phyloP scores from a whole-genome alignment of 2,888 invertebrate genomes.

The Ennomos erosarius region DNA sequence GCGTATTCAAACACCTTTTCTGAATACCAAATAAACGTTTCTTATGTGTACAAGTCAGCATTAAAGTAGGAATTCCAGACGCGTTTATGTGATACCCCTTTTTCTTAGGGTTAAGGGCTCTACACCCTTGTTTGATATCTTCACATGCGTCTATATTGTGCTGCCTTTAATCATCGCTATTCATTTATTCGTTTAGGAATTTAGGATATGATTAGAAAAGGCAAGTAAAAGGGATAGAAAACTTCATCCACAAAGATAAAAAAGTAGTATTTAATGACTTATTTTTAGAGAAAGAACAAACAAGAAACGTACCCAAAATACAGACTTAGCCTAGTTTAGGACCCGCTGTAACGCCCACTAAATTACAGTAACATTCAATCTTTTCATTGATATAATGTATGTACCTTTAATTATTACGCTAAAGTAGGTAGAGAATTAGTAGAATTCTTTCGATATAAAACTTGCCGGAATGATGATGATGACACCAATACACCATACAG shows the following conservation, averaged over 20 bases:
- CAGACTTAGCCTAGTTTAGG: too few species aligned
- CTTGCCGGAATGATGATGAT: too few species aligned
- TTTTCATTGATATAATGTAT: too few species aligned
- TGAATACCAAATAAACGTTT: constrained; percentile 17
- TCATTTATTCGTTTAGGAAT: constrained; percentile 18
- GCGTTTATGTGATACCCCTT: constrained; percentile 16
- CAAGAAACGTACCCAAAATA: too few species aligned
- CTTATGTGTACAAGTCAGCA: background rate
- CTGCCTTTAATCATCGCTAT: constrained; percentile 20
- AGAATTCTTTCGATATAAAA: too few species aligned
- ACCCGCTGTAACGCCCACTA: too few species aligned
- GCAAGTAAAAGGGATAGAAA: constrained; percentile 13
- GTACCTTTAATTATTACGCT: too few species aligned
- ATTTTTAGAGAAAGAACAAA: too few species aligned
- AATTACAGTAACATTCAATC: too few species aligned
- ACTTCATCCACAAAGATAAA: background rate
- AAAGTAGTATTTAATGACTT: too few species aligned
- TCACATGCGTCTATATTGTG: constrained; percentile 10
- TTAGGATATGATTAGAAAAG: constrained; percentile 9
- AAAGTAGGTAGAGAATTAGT: too few species aligned
- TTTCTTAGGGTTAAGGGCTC: constrained; percentile 15
- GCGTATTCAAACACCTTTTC: background rate
- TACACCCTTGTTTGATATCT: constrained; percentile 14
- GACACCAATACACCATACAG: too few species aligned
- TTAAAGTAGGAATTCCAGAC: constrained; percentile 1